A percentile compares a stretch with the other conserved stretches of the same genome.
phyloP scores from a whole-genome alignment of 2,888 invertebrate genomes.

The Caenorhabditis sp. region DNA sequence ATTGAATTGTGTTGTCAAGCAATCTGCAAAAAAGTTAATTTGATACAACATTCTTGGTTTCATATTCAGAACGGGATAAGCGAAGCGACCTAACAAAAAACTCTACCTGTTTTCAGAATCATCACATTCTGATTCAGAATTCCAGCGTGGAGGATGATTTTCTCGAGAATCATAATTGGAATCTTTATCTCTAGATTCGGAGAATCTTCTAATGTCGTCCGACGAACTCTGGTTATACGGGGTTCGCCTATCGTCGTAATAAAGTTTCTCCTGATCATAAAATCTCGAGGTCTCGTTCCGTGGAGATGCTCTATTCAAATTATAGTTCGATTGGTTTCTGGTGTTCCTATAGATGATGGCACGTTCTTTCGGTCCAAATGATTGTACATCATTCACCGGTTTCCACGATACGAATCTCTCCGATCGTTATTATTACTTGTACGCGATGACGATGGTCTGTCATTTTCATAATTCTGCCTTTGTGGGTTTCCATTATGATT shows the following conservation, averaged over 20 bases:
- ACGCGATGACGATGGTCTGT: constrained; percentile 30
- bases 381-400: constrained; percentile 30
- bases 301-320: constrained; percentile 20
- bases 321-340: constrained; percentile 5
- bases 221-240: not conserved
- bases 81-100: not conserved
- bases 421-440: constrained; percentile 3
- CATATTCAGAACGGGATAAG: not conserved
- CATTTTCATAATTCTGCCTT: constrained; percentile 13
- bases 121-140: constrained; percentile 40
- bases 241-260: constrained; percentile 14
- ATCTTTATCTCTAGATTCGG: constrained; percentile 45
- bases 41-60: too few species aligned
- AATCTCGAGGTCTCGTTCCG: not conserved
- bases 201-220: constrained; percentile 21
- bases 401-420: constrained; percentile 4
- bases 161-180: constrained; percentile 18
- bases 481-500: not conserved
- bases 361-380: constrained; percentile 16
- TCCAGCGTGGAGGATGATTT: not conserved
- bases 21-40: constrained; percentile 34
- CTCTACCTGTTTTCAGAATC: constrained; percentile 45
- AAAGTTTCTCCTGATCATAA: constrained; percentile 29
- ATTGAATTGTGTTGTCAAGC: constrained; percentile 35
- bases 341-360: constrained; percentile 11